These are phyloP conservation scores for Bubo blakistoni DNA, from an alignment of 2,113 vertebrate genomes.

Conservation along the genomic window DNA sequence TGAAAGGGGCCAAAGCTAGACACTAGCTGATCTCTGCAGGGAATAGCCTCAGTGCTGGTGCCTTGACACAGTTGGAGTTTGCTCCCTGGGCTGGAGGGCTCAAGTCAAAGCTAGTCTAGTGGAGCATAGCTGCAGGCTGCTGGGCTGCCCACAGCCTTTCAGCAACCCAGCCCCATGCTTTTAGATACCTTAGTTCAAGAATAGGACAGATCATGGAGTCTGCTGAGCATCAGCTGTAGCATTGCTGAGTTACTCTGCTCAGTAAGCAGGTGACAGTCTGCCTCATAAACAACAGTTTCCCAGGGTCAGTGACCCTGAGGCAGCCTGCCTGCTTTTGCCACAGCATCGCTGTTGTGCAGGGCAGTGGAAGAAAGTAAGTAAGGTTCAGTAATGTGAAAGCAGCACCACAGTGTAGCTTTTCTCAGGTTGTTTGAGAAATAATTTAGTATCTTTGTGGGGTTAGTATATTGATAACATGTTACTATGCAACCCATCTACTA, in stretches of 20 bases:
- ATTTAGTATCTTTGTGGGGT: background rate
- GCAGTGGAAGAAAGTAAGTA: background rate
- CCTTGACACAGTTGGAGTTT: background rate
- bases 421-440: background rate
- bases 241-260: background rate
- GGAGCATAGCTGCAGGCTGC: background rate
- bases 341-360: background rate
- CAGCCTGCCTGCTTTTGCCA: background rate
- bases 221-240: background rate
- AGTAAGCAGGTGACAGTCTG: background rate
- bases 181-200: background rate
- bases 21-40: background rate
- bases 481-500: background rate
- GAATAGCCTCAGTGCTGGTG: background rate
- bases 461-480: background rate
- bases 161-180: background rate
- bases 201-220: accelerated
- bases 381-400: background rate
- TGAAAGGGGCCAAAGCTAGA: background rate
- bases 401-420: background rate
- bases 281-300: background rate
- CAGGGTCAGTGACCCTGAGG: background rate
- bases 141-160: background rate
- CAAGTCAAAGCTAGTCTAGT: background rate
- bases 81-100: background rate